Base-by-base conservation (phyloP, 2,797 vertebrate species). In the Hafferia zeledoni region DNA sequence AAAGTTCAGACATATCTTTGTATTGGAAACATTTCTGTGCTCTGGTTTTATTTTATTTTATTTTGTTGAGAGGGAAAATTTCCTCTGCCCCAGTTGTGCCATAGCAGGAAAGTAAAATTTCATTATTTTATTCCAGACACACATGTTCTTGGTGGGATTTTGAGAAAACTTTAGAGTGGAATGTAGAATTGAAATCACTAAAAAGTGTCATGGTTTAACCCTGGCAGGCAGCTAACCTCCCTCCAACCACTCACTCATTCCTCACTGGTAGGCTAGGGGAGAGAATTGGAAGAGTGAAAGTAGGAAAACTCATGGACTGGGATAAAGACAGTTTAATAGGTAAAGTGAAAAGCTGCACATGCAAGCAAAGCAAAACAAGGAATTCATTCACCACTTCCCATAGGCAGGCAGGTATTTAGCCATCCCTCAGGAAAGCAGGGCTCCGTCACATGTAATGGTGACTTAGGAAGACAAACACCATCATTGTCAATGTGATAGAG, bases 1-100 rank as follows among this genome's bases (percentile, higher is more conserved):
- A 82, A 93, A 81, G 83, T 87, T 94, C 70, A 70, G 69, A 46
- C 71, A 69, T 93, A 78, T 93, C 93, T 87, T 83, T 88, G 49
- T 77, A 68, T 3, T 88, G 57, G 39, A 89, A 89, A 72, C 33
- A n/a, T 19, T 71, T 90, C 43, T 60, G 22, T 83, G 23, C 56
- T 90, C 52, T 76, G 65, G 6, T 78, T 76, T 85, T 63, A 56
- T 79, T 69, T 92, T 93, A 50, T 81, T 90, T 79, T 61, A 71
- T 75, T 72, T 86, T 83, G 8, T 20, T 41, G 39, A 70, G 61
- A 47, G 10, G 33, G 28, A 57, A 87, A 53, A 47, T 2, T 69
- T 93, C 63, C 13, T 78, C 49, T 84, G 59, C 35, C 43, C 22
- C 28, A 59, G 7, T 0, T 7, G 59, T 86, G 12, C 52, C 65